Evolutionary conservation across 2,797 vertebrate genomes (phyloP).

Genomic region (Notolepis coatsorum): DNA sequence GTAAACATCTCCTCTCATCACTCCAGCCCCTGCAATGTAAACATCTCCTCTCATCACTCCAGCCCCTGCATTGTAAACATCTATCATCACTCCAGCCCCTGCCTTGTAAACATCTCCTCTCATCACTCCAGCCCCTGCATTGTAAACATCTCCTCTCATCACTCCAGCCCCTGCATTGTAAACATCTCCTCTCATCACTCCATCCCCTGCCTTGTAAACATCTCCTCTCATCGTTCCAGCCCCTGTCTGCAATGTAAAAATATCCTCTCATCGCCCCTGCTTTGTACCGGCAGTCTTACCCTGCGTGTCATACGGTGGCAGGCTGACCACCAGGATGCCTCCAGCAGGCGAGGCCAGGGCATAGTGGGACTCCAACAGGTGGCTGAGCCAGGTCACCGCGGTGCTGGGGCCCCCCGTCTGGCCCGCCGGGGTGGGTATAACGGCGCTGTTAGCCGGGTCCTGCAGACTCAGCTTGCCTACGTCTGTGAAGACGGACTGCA

Average conservation of each 20-base stretch:
- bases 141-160: no score
- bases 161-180: no score
- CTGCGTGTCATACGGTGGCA: constrained; percentile 82
- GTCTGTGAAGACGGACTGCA: constrained; percentile 94
- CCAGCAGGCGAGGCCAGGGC: constrained; percentile 87
- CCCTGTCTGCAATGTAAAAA: neutral
- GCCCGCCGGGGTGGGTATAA: constrained; percentile 82
- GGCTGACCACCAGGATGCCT: constrained; percentile 88
- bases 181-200: no score
- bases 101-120: no score
- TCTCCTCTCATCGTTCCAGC: no score
- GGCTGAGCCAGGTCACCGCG: constrained; percentile 88
- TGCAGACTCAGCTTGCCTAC: constrained; percentile 88
- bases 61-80: no score
- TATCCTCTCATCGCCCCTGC: neutral
- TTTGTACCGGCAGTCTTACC: constrained; percentile 86
- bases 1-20: no score
- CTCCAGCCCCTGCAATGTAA: no score
- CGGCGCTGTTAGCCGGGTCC: constrained; percentile 82
- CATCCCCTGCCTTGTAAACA: no score
- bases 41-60: no score
- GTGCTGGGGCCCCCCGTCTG: constrained; percentile 71
- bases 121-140: no score
- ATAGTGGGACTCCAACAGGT: constrained; percentile 88
- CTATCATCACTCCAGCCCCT: no score